Percentiles rank a stretch among this genome's conserved stretches.
Evolutionary conservation across 2,797 vertebrate species (phyloP).

Genomic region (Microctenopoma stevenorrisi): DNA sequence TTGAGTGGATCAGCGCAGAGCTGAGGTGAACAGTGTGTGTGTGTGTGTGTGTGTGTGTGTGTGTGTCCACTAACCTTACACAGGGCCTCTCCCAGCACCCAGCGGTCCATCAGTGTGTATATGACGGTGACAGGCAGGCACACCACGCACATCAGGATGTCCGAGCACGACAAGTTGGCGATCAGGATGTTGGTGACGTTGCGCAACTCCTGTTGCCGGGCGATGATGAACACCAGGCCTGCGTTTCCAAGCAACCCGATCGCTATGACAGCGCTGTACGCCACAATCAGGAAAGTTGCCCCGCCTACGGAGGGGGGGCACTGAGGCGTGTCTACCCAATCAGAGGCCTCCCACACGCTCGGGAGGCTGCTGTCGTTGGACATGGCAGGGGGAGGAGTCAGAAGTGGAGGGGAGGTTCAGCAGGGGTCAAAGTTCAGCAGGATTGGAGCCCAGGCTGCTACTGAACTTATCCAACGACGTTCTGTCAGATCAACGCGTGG

Average conservation of each 20-base stretch:
- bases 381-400: constrained; percentile 44
- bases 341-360: constrained; percentile 43
- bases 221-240: constrained; percentile 84
- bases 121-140: constrained; percentile 86
- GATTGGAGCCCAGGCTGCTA: constrained; percentile 4
- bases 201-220: constrained; percentile 82
- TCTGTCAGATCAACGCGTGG: not conserved
- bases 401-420: not conserved
- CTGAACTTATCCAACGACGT: constrained; percentile 12
- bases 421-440: constrained; percentile 5
- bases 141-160: constrained; percentile 86
- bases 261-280: constrained; percentile 84
- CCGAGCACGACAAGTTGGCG: constrained; percentile 86
- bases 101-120: constrained; percentile 87
- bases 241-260: constrained; percentile 85
- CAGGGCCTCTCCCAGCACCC: constrained; percentile 84
- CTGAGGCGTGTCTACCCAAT: constrained; percentile 66
- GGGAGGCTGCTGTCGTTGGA: constrained; percentile 71
- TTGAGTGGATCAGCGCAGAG: not conserved
- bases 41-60: not conserved
- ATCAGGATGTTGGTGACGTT: constrained; percentile 88
- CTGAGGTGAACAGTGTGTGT: not conserved
- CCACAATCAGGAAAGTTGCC: constrained; percentile 83
- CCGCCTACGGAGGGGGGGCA: constrained; percentile 82
- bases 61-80: constrained; percentile 77